A percentile compares a stretch with the other conserved stretches of the same genome.
Evolutionary conservation across 2,113 vertebrate genomes (phyloP).

Genomic region (Opisthocomus hoazin): DNA sequence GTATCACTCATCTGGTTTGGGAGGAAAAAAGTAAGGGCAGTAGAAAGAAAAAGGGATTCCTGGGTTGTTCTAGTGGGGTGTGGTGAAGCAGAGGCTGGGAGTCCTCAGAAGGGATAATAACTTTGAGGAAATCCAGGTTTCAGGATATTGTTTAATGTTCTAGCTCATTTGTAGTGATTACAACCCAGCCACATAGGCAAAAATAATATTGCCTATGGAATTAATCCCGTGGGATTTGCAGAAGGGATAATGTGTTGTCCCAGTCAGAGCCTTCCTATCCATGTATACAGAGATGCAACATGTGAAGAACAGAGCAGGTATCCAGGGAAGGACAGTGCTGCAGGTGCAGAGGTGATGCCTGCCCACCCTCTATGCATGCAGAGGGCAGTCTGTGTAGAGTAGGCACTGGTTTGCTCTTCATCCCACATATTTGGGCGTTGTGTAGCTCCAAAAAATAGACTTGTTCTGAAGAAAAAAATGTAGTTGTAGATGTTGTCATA

Average conservation of each 20-base stretch:
- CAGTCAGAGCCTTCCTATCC: not conserved
- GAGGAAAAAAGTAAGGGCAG: not conserved
- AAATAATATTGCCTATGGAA: not conserved
- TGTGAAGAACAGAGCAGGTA: not conserved
- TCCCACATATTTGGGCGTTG: not conserved
- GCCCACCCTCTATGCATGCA: conserved; percentile 34
- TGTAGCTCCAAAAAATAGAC: not conserved
- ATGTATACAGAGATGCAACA: fast-evolving
- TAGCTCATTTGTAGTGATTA: not conserved
- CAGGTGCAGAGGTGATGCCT: not conserved
- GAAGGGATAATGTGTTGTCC: not conserved
- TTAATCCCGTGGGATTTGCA: not conserved
- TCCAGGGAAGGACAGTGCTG: not conserved
- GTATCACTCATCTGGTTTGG: not conserved
- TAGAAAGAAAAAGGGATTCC: not conserved
- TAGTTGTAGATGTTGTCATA: conserved; percentile 10
- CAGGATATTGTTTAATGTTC: not conserved
- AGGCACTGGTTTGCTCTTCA: conserved; percentile 16
- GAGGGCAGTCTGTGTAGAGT: conserved; percentile 14
- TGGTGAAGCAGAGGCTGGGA: not conserved
- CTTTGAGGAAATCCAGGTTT: not conserved
- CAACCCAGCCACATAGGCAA: not conserved
- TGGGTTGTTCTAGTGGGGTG: not conserved
- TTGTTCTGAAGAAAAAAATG: conserved; percentile 20
- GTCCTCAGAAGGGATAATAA: not conserved